Evolutionary conservation across 2,113 vertebrate species (phyloP).

Genomic region (Pogonocichla stellata): DNA sequence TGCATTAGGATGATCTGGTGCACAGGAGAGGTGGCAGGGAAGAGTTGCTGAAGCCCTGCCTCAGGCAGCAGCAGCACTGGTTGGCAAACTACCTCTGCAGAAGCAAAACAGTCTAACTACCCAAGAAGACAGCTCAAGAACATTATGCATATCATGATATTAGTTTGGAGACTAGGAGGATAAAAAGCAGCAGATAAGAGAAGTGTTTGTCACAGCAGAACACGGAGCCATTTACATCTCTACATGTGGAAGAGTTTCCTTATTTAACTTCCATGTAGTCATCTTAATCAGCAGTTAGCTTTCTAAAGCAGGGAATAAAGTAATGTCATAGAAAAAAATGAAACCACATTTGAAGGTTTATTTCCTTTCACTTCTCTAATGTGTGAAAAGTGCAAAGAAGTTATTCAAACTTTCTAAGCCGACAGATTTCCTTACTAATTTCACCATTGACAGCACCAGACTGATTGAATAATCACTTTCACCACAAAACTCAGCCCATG

Average conservation of each 20-base stretch:
- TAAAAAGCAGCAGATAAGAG: background rate
- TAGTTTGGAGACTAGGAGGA: background rate
- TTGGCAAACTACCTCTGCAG: background rate
- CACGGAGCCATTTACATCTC: background rate
- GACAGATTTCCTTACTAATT: background rate
- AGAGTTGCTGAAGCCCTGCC: background rate
- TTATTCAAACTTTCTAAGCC: background rate
- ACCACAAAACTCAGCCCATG: background rate
- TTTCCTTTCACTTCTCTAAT: background rate
- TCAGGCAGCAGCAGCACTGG: background rate
- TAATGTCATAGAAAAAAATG: background rate
- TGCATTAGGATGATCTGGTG: fast-evolving
- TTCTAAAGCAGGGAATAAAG: background rate
- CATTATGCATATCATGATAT: background rate
- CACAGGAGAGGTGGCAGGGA: background rate
- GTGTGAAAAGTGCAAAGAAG: background rate
- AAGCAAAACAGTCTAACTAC: background rate
- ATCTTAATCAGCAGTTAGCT: background rate
- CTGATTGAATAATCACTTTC: background rate
- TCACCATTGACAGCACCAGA: background rate
- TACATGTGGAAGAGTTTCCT: background rate
- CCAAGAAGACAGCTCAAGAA: background rate
- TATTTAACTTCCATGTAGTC: background rate
- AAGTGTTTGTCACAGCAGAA: background rate
- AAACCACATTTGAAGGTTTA: background rate